Percentiles rank a stretch among this genome's conserved stretches.
Conservation (phyloP, 2,113 vertebrate species). For the Sisor rabdophorus region DNA sequence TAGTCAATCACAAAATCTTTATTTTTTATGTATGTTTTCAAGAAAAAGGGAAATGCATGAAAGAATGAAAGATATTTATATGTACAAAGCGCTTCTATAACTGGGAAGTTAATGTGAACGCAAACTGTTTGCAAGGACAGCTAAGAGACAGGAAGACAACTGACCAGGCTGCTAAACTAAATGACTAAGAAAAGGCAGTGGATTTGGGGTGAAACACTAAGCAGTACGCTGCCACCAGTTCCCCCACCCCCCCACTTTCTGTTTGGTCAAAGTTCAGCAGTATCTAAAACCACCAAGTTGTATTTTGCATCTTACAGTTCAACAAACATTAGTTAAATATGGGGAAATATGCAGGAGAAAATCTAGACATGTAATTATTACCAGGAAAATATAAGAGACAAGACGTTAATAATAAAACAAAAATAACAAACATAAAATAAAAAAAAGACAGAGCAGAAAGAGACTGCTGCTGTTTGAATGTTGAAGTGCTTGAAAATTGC, state of each 20-base stretch:
- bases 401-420: conserved; percentile 28
- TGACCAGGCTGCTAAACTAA: conserved; percentile 26
- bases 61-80: conserved; percentile 34
- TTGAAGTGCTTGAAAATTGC: conserved; percentile 9
- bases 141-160: conserved; percentile 42
- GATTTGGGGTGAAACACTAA: conserved; percentile 44
- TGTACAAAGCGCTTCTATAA: conserved; percentile 45
- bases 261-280: conserved; percentile 14
- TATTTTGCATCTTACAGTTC: too few species aligned
- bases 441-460: background rate
- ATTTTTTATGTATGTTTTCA: conserved; percentile 28
- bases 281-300: conserved; percentile 33
- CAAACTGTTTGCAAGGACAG: conserved; percentile 46
- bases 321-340: background rate
- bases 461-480: background rate
- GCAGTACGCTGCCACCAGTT: background rate
- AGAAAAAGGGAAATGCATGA: background rate
- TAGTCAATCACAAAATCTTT: conserved; percentile 35
- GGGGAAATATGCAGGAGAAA: too few species aligned
- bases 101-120: conserved; percentile 26
- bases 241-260: background rate
- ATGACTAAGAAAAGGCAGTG: conserved; percentile 26
- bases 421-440: conserved; percentile 21
- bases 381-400: conserved; percentile 8
- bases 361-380: background rate